Base-by-base conservation (phyloP, 2,888 invertebrate species). In the Pandemis heparana region DNA sequence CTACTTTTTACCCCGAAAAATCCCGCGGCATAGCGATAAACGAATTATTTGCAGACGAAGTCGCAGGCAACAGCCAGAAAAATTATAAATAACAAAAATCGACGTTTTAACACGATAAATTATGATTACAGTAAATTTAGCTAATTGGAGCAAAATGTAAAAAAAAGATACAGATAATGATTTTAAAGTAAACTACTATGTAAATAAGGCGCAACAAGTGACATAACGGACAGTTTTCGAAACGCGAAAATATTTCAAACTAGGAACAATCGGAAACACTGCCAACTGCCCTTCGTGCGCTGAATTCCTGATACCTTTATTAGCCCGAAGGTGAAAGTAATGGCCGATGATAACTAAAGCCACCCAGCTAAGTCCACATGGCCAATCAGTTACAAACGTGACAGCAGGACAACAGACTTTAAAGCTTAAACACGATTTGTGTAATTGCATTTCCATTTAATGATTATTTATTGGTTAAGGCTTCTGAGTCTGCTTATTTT, bases 251-350 rank as follows among this genome's bases (percentile, higher is more conserved):
- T 87, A 85, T 89, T 90, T 81, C 76, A 76, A 86, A 88, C 76
- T 77, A 77, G 75, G 74, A 77, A 75, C 83, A 86, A 87, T 88
- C 87, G 88, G 87, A 81, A 77, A 79, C 77, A 77, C 78, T 67
- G 84, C 84, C 82, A 83, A 80, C 75, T 76, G 74, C 71, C 79
- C 76, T 76, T 79, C 88, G 89, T 88, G 90, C 75, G 72, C 77
- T 32, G 91, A 89, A 90, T 91, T 79, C 77, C 75, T 82, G 81
- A 73, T 61, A 63, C 53, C 75, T 79, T 80, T 79, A 81, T 82
- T 77, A 79, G 75, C 72, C 64, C 78, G 79, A 85, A 85, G 87
- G 91, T 87, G 91, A 91, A 91, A 91, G 91, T 90, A 80, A 84
- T 78, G 74, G 77, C 77, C 78, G n/a, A n/a, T 53, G 78, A 80